phyloP scores from a whole-genome alignment of 2,113 vertebrate genomes.

The Cinclus mexicanus region DNA sequence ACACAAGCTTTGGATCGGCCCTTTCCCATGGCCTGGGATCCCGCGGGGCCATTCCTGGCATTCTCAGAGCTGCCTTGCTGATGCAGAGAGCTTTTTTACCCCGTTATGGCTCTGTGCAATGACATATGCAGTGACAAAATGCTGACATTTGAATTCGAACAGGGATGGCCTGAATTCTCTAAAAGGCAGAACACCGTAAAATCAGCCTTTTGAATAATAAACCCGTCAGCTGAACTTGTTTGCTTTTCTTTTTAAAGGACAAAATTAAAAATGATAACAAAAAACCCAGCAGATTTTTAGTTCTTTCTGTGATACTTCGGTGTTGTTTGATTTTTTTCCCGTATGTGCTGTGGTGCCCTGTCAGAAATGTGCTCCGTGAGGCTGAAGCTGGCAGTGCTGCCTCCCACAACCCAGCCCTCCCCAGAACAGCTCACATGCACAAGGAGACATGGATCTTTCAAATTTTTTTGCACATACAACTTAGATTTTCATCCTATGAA shows the following conservation, averaged over 20 bases:
- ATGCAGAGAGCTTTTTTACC: not conserved
- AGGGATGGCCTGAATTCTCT: not conserved
- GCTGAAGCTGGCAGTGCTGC: not conserved
- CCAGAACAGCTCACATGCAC: not conserved
- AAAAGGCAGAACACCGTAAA: not conserved
- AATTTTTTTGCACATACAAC: not conserved
- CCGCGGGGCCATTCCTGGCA: fast-evolving
- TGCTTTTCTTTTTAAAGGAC: not conserved
- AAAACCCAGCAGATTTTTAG: not conserved
- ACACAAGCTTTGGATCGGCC: not conserved
- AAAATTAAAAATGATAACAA: not conserved
- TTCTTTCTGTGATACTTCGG: not conserved
- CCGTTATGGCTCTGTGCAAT: fast-evolving
- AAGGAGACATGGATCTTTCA: fast-evolving
- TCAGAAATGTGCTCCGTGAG: not conserved
- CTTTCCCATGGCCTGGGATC: not conserved
- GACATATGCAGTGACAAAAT: fast-evolving
- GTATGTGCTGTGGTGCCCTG: not conserved
- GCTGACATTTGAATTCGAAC: not conserved
- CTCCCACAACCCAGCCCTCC: not conserved
- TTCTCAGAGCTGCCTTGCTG: fast-evolving
- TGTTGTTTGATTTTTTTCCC: not conserved
- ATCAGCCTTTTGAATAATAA: not conserved
- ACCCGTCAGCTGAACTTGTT: not conserved
- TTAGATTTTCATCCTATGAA: not conserved